phyloP scores from a whole-genome alignment of 1,140 invertebrate species.

The Branchinecta lynchi region DNA sequence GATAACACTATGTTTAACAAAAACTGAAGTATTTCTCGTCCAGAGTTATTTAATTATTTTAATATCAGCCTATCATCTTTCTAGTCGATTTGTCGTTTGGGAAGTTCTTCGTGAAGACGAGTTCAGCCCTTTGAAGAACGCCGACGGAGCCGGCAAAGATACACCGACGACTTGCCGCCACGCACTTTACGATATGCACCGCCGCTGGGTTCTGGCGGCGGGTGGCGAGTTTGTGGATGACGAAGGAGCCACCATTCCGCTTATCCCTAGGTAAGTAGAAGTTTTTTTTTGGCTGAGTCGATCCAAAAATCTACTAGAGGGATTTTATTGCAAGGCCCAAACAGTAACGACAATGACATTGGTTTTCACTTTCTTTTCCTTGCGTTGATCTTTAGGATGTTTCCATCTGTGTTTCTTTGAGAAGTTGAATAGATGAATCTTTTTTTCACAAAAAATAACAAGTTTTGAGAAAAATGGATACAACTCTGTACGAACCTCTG shows the following conservation, averaged over 20 bases:
- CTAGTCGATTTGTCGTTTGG: constrained; percentile 72
- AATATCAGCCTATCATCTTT: constrained; percentile 13
- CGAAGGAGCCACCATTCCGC: constrained; percentile 33
- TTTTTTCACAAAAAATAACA: too few relatives aligned
- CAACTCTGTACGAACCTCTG: too few relatives aligned
- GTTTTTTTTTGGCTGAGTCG: constrained; percentile 16
- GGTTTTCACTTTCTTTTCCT: constrained; percentile 12
- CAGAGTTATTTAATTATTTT: constrained; percentile 9
- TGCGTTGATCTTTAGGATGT: background rate
- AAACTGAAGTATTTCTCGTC: too few relatives aligned
- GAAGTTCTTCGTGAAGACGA: constrained; percentile 83
- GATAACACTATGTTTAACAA: too few relatives aligned
- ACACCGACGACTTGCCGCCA: constrained; percentile 68
- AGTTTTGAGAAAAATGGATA: too few relatives aligned
- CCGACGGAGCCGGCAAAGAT: constrained; percentile 68
- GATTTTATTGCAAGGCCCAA: too few relatives aligned
- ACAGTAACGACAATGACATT: constrained; percentile 16
- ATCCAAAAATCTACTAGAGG: too few relatives aligned
- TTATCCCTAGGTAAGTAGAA: constrained; percentile 36
- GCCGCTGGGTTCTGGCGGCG: constrained; percentile 60
- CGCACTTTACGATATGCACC: constrained; percentile 65
- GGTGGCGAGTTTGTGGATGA: constrained; percentile 50
- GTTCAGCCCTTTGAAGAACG: constrained; percentile 94
- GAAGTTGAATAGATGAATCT: too few relatives aligned
- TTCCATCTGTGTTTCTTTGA: background rate